These are phyloP conservation scores for Aphidius gifuensis DNA, from an alignment of 1,140 invertebrate genomes.

Conservation along the genomic window DNA sequence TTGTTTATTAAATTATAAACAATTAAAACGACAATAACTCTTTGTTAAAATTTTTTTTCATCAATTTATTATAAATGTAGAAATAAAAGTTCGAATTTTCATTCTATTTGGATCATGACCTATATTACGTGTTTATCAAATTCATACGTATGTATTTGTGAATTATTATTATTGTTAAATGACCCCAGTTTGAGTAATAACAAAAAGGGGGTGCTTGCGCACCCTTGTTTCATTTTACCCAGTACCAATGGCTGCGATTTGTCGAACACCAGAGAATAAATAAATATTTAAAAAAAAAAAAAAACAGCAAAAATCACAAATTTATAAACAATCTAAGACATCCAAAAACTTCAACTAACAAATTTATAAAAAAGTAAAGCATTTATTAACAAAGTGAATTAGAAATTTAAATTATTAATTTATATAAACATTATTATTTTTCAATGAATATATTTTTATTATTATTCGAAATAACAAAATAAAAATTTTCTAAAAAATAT, in stretches of 20 bases:
- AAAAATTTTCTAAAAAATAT: no score
- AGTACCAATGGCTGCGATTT: conserved; percentile 15
- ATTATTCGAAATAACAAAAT: no score
- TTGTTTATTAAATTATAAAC: not conserved
- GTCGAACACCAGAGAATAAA: not conserved
- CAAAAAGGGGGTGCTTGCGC: conserved; percentile 5
- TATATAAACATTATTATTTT: not conserved
- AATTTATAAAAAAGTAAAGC: not conserved
- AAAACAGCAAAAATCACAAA: not conserved
- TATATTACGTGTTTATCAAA: no score
- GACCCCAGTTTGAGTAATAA: no score
- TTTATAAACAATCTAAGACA: not conserved
- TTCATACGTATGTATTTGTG: no score
- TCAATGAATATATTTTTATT: no score
- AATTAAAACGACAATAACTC: not conserved
- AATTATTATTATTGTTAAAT: no score
- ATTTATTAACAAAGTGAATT: not conserved
- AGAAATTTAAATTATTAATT: not conserved
- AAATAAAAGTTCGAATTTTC: no score
- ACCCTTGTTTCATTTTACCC: not conserved
- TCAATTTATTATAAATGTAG: no score
- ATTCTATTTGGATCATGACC: no score
- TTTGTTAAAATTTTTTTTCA: no score
- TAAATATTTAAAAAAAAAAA: not conserved
- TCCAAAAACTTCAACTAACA: not conserved